Evolutionary conservation across 2,797 vertebrate species (phyloP).

Genomic region (Tragopan temminckii): DNA sequence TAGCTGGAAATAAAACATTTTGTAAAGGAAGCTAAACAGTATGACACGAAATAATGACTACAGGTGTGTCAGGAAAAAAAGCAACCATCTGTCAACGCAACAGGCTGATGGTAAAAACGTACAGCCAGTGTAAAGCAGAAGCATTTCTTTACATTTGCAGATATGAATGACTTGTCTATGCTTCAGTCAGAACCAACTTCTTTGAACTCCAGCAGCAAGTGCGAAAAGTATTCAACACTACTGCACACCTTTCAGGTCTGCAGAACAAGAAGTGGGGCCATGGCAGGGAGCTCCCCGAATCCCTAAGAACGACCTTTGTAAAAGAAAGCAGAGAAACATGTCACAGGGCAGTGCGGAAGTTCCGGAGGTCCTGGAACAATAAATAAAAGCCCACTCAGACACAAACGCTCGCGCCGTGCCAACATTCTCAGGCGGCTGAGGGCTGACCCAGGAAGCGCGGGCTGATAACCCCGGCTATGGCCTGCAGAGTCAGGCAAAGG

Average conservation of each 20-base stretch:
- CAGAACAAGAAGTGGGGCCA: rapidly evolving
- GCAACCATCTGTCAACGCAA: neutral
- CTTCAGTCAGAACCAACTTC: neutral
- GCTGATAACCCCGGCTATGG: neutral
- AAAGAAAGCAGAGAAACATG: neutral
- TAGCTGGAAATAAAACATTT: neutral
- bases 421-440: neutral
- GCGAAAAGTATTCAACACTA: neutral
- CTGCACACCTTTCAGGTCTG: neutral
- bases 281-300: neutral
- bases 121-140: neutral
- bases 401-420: constrained; percentile 25
- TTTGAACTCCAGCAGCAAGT: neutral
- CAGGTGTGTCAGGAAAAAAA: neutral
- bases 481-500: neutral
- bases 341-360: constrained; percentile 56
- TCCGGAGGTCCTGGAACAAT: constrained; percentile 60
- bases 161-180: neutral
- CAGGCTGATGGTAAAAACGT: neutral
- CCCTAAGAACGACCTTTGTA: neutral
- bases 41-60: neutral
- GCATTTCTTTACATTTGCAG: neutral
- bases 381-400: constrained; percentile 11
- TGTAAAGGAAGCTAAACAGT: neutral
- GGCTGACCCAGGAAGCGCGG: neutral